phyloP scores from a whole-genome alignment of 2,113 vertebrate genomes.

The Hypomesus transpacificus region DNA sequence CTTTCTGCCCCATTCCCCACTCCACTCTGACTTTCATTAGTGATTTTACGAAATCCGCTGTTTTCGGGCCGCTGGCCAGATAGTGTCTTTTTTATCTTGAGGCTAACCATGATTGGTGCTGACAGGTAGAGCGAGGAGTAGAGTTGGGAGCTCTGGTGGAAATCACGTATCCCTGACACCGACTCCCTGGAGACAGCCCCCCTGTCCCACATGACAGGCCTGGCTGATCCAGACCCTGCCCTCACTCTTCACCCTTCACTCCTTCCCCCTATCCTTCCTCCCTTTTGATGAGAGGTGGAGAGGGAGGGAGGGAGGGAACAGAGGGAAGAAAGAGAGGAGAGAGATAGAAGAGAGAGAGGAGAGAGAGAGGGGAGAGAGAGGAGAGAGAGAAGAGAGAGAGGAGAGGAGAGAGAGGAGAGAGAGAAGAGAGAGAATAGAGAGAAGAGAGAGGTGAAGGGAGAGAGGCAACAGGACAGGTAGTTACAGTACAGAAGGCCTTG shows the following conservation, averaged over 20 bases:
- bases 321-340: background rate
- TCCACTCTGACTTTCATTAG: slow-evolving; percentile 45
- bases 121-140: slow-evolving; percentile 41
- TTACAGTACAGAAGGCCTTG: background rate
- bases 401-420: too few relatives aligned
- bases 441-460: background rate
- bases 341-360: background rate
- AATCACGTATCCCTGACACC: slow-evolving; percentile 39
- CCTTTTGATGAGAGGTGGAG: too few relatives aligned
- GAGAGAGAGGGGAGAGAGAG: too few relatives aligned
- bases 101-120: slow-evolving; percentile 44
- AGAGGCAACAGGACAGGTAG: background rate
- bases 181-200: slow-evolving; percentile 5
- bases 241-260: too few relatives aligned
- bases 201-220: too few relatives aligned
- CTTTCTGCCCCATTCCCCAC: slow-evolving; percentile 9
- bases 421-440: too few relatives aligned
- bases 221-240: background rate
- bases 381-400: too few relatives aligned
- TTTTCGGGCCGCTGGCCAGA: slow-evolving; percentile 40
- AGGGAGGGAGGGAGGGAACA: too few relatives aligned
- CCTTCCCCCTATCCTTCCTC: too few relatives aligned
- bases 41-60: slow-evolving; percentile 51
- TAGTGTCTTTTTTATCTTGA: slow-evolving; percentile 44
- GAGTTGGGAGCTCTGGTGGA: slow-evolving; percentile 16